Percentiles rank a stretch among this genome's conserved stretches.
These are phyloP conservation scores for Eidolon helvum DNA, from an alignment of 2,113 vertebrate species.

Conservation along the genomic window DNA sequence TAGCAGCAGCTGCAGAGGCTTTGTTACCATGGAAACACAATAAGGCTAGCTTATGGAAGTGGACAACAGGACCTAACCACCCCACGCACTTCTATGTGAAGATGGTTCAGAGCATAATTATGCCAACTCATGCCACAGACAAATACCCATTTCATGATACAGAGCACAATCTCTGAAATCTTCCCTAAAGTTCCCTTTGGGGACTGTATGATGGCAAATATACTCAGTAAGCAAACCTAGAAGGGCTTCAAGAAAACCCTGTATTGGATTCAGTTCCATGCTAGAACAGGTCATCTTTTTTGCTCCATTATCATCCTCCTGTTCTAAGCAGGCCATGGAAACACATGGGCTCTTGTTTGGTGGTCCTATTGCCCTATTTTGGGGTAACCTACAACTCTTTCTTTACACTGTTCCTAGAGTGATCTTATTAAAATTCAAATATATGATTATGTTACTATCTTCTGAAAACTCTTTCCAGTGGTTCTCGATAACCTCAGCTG, in stretches of 20 bases:
- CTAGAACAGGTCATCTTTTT: neutral
- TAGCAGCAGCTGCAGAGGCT: constrained; percentile 65
- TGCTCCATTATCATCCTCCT: neutral
- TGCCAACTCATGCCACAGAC: constrained; percentile 7
- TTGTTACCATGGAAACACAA: constrained; percentile 69
- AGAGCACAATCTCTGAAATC: neutral
- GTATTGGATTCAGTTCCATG: neutral
- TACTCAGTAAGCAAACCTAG: neutral
- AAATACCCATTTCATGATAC: constrained; percentile 41
- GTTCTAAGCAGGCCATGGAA: neutral
- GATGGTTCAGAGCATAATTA: constrained; percentile 45
- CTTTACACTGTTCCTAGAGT: neutral
- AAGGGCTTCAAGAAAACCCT: neutral
- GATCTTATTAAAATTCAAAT: neutral
- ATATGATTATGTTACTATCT: neutral
- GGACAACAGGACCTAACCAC: constrained; percentile 51
- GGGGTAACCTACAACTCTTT: neutral
- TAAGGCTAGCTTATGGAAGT: constrained; percentile 59
- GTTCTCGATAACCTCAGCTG: neutral
- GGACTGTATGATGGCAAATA: neutral
- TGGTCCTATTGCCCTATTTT: neutral
- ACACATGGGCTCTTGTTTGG: neutral
- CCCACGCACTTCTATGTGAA: constrained; percentile 29
- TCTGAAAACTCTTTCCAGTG: neutral
- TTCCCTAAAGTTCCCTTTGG: neutral